Conservation (phyloP, 2,113 vertebrate genomes). For the Martes martes region DNA sequence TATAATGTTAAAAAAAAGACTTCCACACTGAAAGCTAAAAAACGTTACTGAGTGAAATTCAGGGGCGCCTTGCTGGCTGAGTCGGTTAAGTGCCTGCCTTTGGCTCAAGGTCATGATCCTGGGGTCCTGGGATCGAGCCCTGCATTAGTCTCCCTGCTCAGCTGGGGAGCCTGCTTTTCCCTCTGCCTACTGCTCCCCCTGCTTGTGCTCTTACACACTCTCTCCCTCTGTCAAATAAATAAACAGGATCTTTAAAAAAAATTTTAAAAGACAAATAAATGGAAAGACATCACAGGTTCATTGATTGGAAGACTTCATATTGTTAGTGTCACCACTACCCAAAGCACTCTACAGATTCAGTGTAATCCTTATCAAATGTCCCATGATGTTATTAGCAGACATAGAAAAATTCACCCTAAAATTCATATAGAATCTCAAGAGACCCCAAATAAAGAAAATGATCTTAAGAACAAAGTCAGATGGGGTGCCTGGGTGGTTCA, state of each 20-base stretch:
- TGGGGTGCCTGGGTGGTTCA: not conserved
- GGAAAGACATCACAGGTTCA: too few species aligned
- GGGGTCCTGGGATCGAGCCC: not conserved
- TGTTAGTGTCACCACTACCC: not conserved
- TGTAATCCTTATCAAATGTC: not conserved
- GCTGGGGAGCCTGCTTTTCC: not conserved
- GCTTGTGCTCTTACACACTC: too few species aligned
- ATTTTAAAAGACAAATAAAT: too few species aligned
- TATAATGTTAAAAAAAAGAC: not conserved
- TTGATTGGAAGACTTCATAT: not conserved
- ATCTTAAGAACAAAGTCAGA: not conserved
- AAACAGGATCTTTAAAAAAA: not conserved
- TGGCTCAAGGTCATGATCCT: not conserved
- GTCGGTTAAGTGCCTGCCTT: not conserved
- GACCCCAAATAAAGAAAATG: not conserved
- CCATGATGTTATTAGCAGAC: not conserved
- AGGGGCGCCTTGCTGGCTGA: not conserved
- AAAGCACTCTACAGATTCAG: not conserved
- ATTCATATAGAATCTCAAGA: not conserved
- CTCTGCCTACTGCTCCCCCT: not conserved
- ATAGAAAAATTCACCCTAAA: not conserved
- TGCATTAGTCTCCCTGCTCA: not conserved
- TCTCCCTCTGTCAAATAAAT: not conserved
- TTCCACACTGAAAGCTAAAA: not conserved
- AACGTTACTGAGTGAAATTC: not conserved